Percentiles rank a stretch among this genome's conserved stretches.
These are phyloP conservation scores for Apomyelois bistriatella DNA, from an alignment of 2,888 invertebrate species.

Conservation along the genomic window DNA sequence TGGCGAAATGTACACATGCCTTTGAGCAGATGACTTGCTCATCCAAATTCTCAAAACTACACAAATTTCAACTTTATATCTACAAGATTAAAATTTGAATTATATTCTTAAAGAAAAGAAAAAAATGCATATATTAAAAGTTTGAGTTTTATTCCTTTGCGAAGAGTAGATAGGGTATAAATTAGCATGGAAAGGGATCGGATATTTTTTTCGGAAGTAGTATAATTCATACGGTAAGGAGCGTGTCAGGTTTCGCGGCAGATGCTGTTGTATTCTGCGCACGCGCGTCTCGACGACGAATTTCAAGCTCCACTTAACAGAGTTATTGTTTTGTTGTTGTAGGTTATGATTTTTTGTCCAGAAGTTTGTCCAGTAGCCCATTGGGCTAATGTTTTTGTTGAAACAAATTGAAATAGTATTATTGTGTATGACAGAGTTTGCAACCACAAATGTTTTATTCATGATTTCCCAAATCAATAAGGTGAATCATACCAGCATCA, in stretches of 20 bases:
- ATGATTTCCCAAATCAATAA: too few species aligned
- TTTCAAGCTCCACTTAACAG: constrained; percentile 37
- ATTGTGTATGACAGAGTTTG: too few species aligned
- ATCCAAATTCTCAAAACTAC: not conserved
- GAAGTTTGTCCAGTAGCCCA: constrained; percentile 12
- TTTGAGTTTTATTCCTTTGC: constrained; percentile 18
- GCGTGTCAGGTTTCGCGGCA: constrained; percentile 73
- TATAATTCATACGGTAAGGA: constrained; percentile 69
- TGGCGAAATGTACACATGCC: constrained; percentile 67
- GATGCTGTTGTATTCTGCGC: constrained; percentile 61
- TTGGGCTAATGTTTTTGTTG: not conserved
- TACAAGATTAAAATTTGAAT: not conserved
- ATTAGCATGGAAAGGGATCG: constrained; percentile 27
- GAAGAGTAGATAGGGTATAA: constrained; percentile 27
- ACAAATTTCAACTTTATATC: not conserved
- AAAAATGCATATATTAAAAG: not conserved
- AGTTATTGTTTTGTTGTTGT: constrained; percentile 21
- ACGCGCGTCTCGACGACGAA: constrained; percentile 49
- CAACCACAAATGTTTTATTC: too few species aligned
- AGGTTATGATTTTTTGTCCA: constrained; percentile 26
- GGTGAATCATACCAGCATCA: too few species aligned
- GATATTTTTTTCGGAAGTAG: constrained; percentile 67
- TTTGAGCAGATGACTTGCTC: constrained; percentile 60
- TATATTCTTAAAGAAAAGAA: not conserved
- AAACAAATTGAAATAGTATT: not conserved